A percentile compares a stretch with the other conserved stretches of the same genome.
These are phyloP conservation scores for Macrochelys suwanniensis DNA, from an alignment of 2,797 vertebrate species.

Conservation along the genomic window DNA sequence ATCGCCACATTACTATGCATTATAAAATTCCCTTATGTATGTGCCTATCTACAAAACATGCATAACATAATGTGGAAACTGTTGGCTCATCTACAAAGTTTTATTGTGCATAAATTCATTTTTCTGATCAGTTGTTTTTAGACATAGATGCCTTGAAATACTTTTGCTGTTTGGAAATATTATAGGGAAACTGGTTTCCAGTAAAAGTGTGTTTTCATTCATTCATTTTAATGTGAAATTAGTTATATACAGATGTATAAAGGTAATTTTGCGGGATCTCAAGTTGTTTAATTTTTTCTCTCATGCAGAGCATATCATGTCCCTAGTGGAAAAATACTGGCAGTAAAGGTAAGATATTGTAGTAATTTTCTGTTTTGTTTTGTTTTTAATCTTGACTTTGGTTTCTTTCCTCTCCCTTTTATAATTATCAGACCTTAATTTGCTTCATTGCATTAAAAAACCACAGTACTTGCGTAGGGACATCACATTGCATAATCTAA, in stretches of 20 bases:
- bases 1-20: accelerated
- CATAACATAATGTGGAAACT: not conserved
- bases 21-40: accelerated
- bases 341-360: conserved; percentile 92
- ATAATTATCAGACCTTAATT: not conserved
- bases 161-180: not conserved
- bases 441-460: not conserved
- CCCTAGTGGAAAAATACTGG: conserved; percentile 93
- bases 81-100: not conserved
- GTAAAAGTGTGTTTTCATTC: not conserved
- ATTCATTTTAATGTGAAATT: conserved; percentile 22
- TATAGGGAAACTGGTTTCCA: not conserved
- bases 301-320: conserved; percentile 91
- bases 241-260: not conserved
- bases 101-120: not conserved
- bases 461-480: not conserved
- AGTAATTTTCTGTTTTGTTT: not conserved
- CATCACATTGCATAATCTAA: accelerated
- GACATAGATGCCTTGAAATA: not conserved
- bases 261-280: conserved; percentile 6
- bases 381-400: not conserved
- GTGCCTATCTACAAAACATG: accelerated
- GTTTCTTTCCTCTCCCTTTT: not conserved
- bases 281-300: conserved; percentile 46
- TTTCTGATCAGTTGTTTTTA: not conserved